Conservation (phyloP, 2,888 invertebrate species). For the Drosophila sordidapex region DNA sequence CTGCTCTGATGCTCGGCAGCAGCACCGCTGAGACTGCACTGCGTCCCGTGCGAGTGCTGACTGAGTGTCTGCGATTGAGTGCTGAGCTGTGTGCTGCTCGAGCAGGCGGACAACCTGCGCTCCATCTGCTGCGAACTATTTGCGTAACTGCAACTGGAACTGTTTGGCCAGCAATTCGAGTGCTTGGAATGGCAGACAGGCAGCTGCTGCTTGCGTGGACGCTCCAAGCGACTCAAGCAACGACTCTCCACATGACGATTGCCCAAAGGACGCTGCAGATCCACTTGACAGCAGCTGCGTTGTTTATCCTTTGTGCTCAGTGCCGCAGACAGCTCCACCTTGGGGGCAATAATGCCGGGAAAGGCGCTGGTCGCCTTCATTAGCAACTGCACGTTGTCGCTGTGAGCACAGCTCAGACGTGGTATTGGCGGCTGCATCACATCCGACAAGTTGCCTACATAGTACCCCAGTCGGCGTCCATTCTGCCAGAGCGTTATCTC, state of each 20-base stretch:
- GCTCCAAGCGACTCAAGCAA: constrained; percentile 40
- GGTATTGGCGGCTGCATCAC: constrained; percentile 75
- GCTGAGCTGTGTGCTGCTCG: constrained; percentile 66
- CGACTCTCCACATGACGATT: constrained; percentile 45
- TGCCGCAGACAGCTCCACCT: constrained; percentile 81
- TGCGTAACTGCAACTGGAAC: constrained; percentile 12
- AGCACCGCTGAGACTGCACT: constrained; percentile 39
- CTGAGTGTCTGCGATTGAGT: constrained; percentile 58
- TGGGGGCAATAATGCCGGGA: constrained; percentile 84
- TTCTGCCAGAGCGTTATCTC: constrained; percentile 84
- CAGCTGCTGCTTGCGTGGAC: constrained; percentile 78
- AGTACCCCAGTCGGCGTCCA: constrained; percentile 83
- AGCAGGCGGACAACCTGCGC: constrained; percentile 69
- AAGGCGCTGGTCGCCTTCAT: constrained; percentile 83
- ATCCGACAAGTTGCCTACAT: constrained; percentile 79
- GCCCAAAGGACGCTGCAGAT: constrained; percentile 18
- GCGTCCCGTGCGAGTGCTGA: constrained; percentile 51
- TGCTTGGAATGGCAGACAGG: constrained; percentile 80
- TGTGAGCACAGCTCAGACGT: constrained; percentile 77
- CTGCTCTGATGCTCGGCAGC: constrained; percentile 62
- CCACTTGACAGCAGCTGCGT: constrained; percentile 22
- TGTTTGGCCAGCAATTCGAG: constrained; percentile 40
- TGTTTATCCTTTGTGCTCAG: constrained; percentile 62
- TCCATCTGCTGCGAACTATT: constrained; percentile 23
- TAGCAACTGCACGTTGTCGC: constrained; percentile 79